phyloP scores from a whole-genome alignment of 1,140 invertebrate species.

The Drosophila neocordata region DNA sequence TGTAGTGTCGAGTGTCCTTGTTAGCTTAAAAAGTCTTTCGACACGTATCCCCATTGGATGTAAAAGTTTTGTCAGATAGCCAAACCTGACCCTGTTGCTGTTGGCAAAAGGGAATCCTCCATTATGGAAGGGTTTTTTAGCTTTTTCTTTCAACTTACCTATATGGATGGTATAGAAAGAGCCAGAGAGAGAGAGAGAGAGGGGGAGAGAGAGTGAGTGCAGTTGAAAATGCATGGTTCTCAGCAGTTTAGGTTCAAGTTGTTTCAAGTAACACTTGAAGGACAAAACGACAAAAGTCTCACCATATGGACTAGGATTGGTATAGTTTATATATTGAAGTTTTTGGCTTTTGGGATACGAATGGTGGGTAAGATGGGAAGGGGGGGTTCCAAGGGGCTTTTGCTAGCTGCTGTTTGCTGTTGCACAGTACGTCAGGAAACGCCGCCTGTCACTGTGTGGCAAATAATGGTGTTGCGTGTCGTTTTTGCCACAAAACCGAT shows the following conservation, averaged over 20 bases:
- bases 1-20: constrained; percentile 66
- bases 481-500: constrained; percentile 64
- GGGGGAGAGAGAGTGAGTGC: constrained; percentile 27
- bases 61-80: constrained; percentile 67
- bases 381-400: too few relatives aligned
- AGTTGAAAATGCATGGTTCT: constrained; percentile 57
- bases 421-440: constrained; percentile 43
- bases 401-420: not conserved
- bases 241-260: constrained; percentile 69
- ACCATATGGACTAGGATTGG: constrained; percentile 53
- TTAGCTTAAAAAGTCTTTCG: constrained; percentile 66
- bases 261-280: constrained; percentile 69
- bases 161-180: too few relatives aligned
- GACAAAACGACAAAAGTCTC: constrained; percentile 40
- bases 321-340: constrained; percentile 6
- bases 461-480: constrained; percentile 77
- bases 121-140: not conserved
- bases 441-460: constrained; percentile 72
- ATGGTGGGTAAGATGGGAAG: not conserved
- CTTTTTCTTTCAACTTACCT: too few relatives aligned
- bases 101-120: constrained; percentile 21
- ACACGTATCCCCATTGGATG: constrained; percentile 61
- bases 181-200: too few relatives aligned
- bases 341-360: constrained; percentile 8
- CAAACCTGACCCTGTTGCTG: constrained; percentile 38